These are phyloP conservation scores for Montipora sp. DNA, from an alignment of 64 coral and sea anemone species.

Conservation along the genomic window DNA sequence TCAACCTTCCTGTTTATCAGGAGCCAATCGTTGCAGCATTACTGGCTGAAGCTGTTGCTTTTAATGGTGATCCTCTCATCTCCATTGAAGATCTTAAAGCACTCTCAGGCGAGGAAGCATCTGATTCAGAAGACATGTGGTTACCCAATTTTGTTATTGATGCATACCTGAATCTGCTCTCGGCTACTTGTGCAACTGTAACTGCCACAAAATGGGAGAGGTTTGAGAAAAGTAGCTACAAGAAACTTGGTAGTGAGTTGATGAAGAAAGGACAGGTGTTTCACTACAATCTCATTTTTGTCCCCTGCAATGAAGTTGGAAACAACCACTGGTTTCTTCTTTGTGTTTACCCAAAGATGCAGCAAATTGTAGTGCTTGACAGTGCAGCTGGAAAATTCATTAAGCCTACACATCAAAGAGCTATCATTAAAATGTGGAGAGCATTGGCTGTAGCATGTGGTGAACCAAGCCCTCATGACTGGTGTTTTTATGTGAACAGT, in stretches of 20 bases:
- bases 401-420: no score
- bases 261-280: no score
- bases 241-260: constrained; percentile 7
- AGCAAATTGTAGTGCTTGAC: no score
- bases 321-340: no score
- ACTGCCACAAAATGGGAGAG: constrained; percentile 22
- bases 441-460: no score
- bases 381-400: no score
- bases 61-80: constrained; percentile 27
- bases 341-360: no score
- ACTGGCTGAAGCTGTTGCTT: constrained; percentile 38
- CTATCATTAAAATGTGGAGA: no score
- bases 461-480: no score
- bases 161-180: constrained; percentile 40
- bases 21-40: constrained; percentile 61
- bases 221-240: constrained; percentile 40
- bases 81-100: constrained; percentile 46
- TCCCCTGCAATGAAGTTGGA: no score
- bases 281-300: no score
- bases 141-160: constrained; percentile 52
- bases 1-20: constrained; percentile 46
- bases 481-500: no score
- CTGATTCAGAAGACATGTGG: constrained; percentile 43
- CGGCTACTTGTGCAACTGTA: constrained; percentile 24
- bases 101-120: constrained; percentile 14